A percentile compares a stretch with the other conserved stretches of the same genome.
Conservation (phyloP, 2,797 vertebrate species). For the Hirundo rustica region DNA sequence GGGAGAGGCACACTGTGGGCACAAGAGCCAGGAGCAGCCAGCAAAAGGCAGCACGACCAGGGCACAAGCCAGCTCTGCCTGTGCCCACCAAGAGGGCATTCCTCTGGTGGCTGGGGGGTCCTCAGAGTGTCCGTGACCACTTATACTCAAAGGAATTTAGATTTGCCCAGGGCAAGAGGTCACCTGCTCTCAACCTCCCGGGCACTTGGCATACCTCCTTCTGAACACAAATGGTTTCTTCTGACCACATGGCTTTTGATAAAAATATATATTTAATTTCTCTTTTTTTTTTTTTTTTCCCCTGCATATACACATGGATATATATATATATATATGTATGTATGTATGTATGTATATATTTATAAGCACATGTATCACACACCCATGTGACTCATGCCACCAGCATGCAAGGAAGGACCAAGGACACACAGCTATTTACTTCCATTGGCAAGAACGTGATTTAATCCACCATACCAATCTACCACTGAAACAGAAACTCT, state of each 20-base stretch:
- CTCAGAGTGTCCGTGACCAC: background rate
- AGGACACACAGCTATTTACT: background rate
- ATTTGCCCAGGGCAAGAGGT: background rate
- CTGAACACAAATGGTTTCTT: background rate
- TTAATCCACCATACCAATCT: background rate
- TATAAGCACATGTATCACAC: background rate
- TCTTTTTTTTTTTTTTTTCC: background rate
- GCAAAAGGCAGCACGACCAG: fast-evolving
- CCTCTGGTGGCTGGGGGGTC: background rate
- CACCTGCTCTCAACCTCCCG: background rate
- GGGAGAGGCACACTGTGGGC: background rate
- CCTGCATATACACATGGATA: too few relatives aligned
- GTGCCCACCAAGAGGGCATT: background rate
- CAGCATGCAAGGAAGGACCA: background rate
- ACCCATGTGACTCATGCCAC: background rate
- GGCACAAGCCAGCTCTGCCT: background rate
- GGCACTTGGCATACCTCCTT: background rate
- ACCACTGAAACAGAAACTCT: background rate
- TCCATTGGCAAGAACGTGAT: fast-evolving
- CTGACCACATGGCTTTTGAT: background rate
- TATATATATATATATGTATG: too few relatives aligned
- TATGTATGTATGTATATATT: too few relatives aligned
- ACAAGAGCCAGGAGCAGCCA: background rate
- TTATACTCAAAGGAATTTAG: background rate
- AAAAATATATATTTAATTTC: background rate